Evolutionary conservation across 92 coral and sea anemone genomes (phyloP).

Genomic region (Zoanthus solanderi): DNA sequence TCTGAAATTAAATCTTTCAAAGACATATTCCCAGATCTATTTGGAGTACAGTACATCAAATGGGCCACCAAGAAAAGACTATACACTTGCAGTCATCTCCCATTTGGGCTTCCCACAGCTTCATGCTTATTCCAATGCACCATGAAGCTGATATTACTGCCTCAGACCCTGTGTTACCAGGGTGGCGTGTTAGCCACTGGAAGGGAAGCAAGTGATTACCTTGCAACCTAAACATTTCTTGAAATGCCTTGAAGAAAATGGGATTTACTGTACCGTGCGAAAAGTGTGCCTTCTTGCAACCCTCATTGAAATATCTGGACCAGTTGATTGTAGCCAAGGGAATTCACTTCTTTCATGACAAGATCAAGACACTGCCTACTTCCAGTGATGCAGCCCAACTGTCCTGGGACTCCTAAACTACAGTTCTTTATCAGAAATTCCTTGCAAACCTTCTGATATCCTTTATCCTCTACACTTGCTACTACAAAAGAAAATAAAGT

Average conservation of each 20-base stretch:
- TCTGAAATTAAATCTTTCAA: slow-evolving; percentile 1
- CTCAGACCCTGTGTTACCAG: slow-evolving; percentile 5
- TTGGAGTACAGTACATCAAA: not conserved
- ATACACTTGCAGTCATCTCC: not conserved
- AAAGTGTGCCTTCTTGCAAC: slow-evolving; percentile 24
- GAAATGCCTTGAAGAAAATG: slow-evolving; percentile 11
- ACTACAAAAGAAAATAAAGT: too few species aligned
- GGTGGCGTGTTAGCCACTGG: not conserved
- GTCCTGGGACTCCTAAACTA: too few species aligned
- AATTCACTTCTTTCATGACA: not conserved
- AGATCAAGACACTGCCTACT: too few species aligned
- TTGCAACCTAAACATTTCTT: not conserved
- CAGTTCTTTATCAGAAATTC: too few species aligned
- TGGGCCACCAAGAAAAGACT: not conserved
- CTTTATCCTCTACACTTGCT: too few species aligned
- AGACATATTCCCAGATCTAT: slow-evolving; percentile 4
- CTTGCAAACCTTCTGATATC: too few species aligned
- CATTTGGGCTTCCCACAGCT: not conserved
- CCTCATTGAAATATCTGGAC: too few species aligned
- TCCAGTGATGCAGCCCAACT: too few species aligned
- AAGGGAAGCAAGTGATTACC: not conserved
- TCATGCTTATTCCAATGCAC: slow-evolving; percentile 10
- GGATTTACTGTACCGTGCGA: slow-evolving; percentile 20
- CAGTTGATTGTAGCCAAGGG: not conserved
- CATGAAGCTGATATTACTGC: not conserved